phyloP scores from a whole-genome alignment of 2,797 vertebrate species.

The Melopsittacus undulatus region DNA sequence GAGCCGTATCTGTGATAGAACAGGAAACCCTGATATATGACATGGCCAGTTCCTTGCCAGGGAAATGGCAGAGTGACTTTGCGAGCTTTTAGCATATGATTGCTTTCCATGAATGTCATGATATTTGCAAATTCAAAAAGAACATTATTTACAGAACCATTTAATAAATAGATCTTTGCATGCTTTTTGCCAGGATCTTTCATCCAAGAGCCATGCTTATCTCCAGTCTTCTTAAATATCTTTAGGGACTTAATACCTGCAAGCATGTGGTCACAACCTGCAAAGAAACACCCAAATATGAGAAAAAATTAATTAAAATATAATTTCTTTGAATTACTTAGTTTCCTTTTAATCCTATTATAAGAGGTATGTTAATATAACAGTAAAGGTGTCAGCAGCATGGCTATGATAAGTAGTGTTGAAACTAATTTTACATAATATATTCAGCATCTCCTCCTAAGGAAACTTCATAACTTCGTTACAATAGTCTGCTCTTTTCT shows the following conservation, averaged over 20 bases:
- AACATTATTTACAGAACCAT: slow-evolving; percentile 81
- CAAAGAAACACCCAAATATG: background rate
- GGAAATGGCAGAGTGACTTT: slow-evolving; percentile 80
- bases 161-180: slow-evolving; percentile 87
- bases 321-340: background rate
- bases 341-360: background rate
- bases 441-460: background rate
- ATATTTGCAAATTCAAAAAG: slow-evolving; percentile 85
- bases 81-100: slow-evolving; percentile 59
- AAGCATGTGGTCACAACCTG: slow-evolving; percentile 86
- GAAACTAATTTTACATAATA: background rate
- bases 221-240: slow-evolving; percentile 86
- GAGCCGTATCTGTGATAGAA: slow-evolving; percentile 90
- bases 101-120: slow-evolving; percentile 81
- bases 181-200: slow-evolving; percentile 85
- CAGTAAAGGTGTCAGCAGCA: background rate
- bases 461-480: background rate
- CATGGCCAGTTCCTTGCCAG: slow-evolving; percentile 92
- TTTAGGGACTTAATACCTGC: slow-evolving; percentile 89
- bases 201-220: slow-evolving; percentile 87
- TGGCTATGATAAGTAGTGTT: background rate
- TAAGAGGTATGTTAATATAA: background rate
- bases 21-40: slow-evolving; percentile 84
- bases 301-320: background rate
- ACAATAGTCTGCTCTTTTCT: background rate